Evolutionary conservation across 2,888 invertebrate genomes (phyloP).

Genomic region (Dicyrtoma fusca): DNA sequence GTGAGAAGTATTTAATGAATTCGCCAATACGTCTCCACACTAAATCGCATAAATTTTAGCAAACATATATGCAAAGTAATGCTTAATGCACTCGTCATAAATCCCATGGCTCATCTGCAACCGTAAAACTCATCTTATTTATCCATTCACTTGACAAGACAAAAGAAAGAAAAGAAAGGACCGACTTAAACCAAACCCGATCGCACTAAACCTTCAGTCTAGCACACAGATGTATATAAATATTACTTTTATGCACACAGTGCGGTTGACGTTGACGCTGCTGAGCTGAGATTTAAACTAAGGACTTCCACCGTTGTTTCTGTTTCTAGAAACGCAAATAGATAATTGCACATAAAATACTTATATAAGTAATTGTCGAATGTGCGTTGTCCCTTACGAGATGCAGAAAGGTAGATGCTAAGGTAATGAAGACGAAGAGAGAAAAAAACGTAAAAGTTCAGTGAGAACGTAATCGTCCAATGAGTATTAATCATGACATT

Average conservation of each 20-base stretch:
- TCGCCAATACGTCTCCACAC: slow-evolving; percentile 14
- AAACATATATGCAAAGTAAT: slow-evolving; percentile 11
- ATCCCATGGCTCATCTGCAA: slow-evolving; percentile 3
- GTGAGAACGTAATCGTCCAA: slow-evolving; percentile 19
- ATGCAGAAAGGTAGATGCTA: no score
- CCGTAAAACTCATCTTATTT: slow-evolving; percentile 3
- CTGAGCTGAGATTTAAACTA: no score
- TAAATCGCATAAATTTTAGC: slow-evolving; percentile 5
- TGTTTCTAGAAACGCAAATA: no score
- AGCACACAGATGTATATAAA: no score
- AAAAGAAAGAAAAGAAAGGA: slow-evolving; percentile 19
- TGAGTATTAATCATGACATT: slow-evolving; percentile 31
- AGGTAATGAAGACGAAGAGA: not conserved
- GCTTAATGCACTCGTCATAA: not conserved
- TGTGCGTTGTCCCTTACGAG: no score
- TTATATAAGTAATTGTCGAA: no score
- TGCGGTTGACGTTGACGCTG: no score
- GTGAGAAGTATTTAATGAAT: slow-evolving; percentile 3
- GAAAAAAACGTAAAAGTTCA: not conserved
- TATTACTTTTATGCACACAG: no score
- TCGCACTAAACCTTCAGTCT: not conserved
- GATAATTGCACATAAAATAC: no score
- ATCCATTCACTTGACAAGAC: slow-evolving; percentile 4
- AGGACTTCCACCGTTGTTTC: no score
- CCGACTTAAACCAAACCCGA: slow-evolving; percentile 8